Evolutionary conservation across 2,113 vertebrate genomes (phyloP).

Genomic region (Uria aalge): DNA sequence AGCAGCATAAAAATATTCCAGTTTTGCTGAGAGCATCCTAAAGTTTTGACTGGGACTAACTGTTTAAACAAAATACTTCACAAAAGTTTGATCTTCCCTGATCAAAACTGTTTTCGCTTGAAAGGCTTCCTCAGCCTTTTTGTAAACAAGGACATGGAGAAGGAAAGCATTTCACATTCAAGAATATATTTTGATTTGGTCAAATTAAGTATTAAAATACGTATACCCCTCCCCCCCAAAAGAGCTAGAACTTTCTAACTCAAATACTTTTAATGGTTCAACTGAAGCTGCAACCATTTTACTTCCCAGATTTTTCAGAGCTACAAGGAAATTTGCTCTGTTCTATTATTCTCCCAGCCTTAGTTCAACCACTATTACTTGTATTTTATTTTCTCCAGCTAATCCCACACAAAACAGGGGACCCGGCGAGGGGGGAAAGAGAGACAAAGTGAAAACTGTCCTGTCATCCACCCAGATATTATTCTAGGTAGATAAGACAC

Average conservation of each 20-base stretch:
- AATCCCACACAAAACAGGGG: not conserved
- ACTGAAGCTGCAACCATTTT: not conserved
- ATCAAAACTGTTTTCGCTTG: not conserved
- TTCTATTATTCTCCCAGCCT: not conserved
- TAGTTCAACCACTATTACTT: not conserved
- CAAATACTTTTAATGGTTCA: not conserved
- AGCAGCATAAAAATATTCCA: not conserved
- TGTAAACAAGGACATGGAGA: not conserved
- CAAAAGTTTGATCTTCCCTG: not conserved
- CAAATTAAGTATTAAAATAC: not conserved
- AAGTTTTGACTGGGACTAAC: not conserved
- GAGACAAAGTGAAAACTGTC: not conserved
- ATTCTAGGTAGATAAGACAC: not conserved
- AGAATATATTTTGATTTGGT: not conserved
- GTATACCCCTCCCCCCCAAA: not conserved
- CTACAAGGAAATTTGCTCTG: not conserved
- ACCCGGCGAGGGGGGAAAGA: not conserved
- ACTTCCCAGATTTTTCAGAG: not conserved
- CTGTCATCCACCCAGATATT: not conserved
- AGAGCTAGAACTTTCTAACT: not conserved
- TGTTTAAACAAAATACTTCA: not conserved
- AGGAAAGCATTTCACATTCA: not conserved
- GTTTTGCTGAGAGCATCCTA: not conserved
- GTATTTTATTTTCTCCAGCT: not conserved
- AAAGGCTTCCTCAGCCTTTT: not conserved